Base-by-base conservation (phyloP, 2,888 invertebrate species). In the Bugulina stolonifera region DNA sequence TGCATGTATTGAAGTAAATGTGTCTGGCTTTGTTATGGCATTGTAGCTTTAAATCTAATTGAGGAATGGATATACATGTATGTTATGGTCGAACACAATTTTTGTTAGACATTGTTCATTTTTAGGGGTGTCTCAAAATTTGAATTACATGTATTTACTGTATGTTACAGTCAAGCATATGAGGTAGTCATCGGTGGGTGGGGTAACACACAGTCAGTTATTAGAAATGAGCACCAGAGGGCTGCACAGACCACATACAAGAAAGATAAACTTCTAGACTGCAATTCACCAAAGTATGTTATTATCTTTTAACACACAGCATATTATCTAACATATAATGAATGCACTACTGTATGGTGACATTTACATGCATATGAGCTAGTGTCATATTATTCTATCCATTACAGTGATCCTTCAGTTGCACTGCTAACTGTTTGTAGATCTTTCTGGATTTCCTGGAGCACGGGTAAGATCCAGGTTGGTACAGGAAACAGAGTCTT, bases 371-470 rank as follows among this genome's bases (percentile, higher is more conserved):
- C 52, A 52, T 52, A 52, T 52, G 52, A 52, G 10, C 10, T 14
- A 52, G 52, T 14, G 10, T 14, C 22, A 14, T 52, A 52, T 52
- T 52, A 52, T 52, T 52, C 22, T 52, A 10, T 22, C 10, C 22
- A 52, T 14, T 52, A 22, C 22, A 52, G 22, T 52, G 22, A 14
- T 52, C 52, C 52, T 14, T 52, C 5, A 5, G 5, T 23, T 55
- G 22, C 5, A 18, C 5, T 55, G 5, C 5, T 55, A 18, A 27
- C 3, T 69, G 5, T 69, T 23, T 70, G 70, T 32, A 70, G 70
- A 10, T 23, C n/a, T 10, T 70, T 70, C 52, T 70, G 70, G 70
- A 70, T 70, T 23, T 43, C 70, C 2, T 70, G 70, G 70, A 32
- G 29, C 2, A 27, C 43, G 3, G 52, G 70, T 5, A 70, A 70